phyloP scores from a whole-genome alignment of 2,113 vertebrate genomes.

The Empidonax alnorum region DNA sequence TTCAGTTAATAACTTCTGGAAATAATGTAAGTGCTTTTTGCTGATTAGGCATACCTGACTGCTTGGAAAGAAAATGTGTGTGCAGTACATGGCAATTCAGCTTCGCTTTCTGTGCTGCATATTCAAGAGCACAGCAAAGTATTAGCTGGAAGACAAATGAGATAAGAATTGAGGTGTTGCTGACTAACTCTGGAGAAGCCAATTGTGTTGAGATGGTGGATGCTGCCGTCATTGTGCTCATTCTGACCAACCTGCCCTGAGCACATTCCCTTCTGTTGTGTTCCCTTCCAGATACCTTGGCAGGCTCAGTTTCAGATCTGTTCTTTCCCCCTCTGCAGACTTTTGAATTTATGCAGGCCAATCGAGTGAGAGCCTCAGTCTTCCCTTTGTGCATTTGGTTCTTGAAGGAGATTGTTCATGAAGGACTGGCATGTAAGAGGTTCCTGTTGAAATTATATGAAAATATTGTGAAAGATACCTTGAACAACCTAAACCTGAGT shows the following conservation, averaged over 20 bases:
- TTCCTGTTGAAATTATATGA: background rate
- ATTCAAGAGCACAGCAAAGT: constrained; percentile 41
- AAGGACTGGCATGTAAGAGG: background rate
- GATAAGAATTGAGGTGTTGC: background rate
- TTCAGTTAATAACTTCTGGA: constrained; percentile 61
- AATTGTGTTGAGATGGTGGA: background rate
- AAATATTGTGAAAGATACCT: background rate
- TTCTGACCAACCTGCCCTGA: background rate
- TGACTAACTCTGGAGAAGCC: background rate
- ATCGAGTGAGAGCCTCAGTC: background rate
- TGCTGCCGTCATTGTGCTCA: background rate
- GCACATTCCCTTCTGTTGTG: background rate
- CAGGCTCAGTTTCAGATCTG: background rate
- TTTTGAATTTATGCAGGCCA: background rate
- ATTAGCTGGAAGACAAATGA: background rate
- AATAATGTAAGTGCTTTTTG: constrained; percentile 58
- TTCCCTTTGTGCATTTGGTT: background rate
- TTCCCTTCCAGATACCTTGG: background rate
- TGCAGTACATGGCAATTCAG: background rate
- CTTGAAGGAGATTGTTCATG: background rate
- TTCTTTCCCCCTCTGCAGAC: background rate
- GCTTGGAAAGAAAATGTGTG: constrained; percentile 5
- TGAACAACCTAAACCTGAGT: background rate
- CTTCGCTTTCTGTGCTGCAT: constrained; percentile 34
- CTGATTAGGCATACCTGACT: constrained; percentile 56